A percentile compares a stretch with the other conserved stretches of the same genome.
phyloP scores from a whole-genome alignment of 2,797 vertebrate genomes.

The Zenarchopterus dispar region DNA sequence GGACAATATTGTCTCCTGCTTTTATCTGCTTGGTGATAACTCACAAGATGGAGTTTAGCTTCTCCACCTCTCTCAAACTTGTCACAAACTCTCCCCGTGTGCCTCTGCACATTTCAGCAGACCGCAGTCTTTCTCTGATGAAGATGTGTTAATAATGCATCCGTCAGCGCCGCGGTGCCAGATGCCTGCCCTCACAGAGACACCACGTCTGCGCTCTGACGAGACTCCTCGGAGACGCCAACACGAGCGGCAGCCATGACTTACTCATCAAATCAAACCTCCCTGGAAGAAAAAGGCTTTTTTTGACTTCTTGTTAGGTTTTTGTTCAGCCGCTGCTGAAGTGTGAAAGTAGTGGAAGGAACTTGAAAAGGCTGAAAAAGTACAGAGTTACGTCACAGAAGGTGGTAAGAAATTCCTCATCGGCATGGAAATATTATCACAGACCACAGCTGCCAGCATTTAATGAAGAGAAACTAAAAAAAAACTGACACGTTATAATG shows the following conservation, averaged over 20 bases:
- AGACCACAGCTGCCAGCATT: too few relatives aligned
- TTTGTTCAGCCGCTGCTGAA: slow-evolving; percentile 29
- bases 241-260: slow-evolving; percentile 15
- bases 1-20: slow-evolving; percentile 17
- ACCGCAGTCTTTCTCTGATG: slow-evolving; percentile 23
- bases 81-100: slow-evolving; percentile 5
- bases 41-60: slow-evolving; percentile 6
- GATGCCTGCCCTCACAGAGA: slow-evolving; percentile 26
- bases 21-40: slow-evolving; percentile 11
- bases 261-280: slow-evolving; percentile 19
- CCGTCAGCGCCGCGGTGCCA: slow-evolving; percentile 18
- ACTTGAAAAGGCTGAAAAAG: too few relatives aligned
- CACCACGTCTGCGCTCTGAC: slow-evolving; percentile 21
- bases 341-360: too few relatives aligned
- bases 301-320: slow-evolving; percentile 24
- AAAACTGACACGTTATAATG: too few relatives aligned
- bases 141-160: slow-evolving; percentile 67
- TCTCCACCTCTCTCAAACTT: slow-evolving; percentile 13
- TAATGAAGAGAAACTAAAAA: too few relatives aligned
- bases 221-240: slow-evolving; percentile 40
- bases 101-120: slow-evolving; percentile 36
- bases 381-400: too few relatives aligned
- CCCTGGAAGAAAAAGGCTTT: slow-evolving; percentile 6
- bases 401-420: too few relatives aligned
- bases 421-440: too few relatives aligned